Evolutionary conservation across 2,888 invertebrate species (phyloP), one percentile per base, ranked within the genome.

Genomic region (Eupithecia exiguata): DNA sequence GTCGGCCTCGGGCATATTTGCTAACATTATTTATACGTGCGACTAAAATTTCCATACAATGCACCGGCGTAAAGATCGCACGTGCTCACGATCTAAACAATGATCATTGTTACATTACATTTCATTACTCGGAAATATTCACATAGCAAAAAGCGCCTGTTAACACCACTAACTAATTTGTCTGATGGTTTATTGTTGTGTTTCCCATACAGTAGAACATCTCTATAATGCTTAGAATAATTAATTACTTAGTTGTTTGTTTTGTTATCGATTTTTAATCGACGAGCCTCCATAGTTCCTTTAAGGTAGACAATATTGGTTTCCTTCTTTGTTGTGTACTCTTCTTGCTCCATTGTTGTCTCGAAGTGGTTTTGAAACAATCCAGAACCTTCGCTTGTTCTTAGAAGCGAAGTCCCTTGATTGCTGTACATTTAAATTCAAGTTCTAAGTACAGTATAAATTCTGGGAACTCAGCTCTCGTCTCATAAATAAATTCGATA

Each of bases 1-100:
- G 68, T 70, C 68, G 68, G 67, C 73, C 69, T 76, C 71, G 49
- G 73, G 69, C 70, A 69, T 69, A 72, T 73, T 79, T 79, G 77
- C 78, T 77, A 75, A 76, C 77, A 76, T 82, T 79, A 69, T 83
- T 81, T 82, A 80, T 84, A 82, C 86, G 88, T 88, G 87, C 77
- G 88, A 89, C 83, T 86, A 73, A 77, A 83, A 91, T 93, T 93
- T 87, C 82, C 92, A 93, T 90, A 93, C 93, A 93, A 93, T 93
- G 84, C 87, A 79, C 74, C 79, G 79, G 87, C 83, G 85, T 87
- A 88, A 86, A 85, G 87, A 89, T 88, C 87, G 91, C 92, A 89
- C 92, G 92, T 92, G 93, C 91, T 88, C 87, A 86, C 85, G 86
- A 87, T 89, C 85, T 82, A 83, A 90, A 90, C 90, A 92, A 91